Evolutionary conservation across 2,888 invertebrate genomes (phyloP).

Genomic region (Nephrotoma guestfalica): DNA sequence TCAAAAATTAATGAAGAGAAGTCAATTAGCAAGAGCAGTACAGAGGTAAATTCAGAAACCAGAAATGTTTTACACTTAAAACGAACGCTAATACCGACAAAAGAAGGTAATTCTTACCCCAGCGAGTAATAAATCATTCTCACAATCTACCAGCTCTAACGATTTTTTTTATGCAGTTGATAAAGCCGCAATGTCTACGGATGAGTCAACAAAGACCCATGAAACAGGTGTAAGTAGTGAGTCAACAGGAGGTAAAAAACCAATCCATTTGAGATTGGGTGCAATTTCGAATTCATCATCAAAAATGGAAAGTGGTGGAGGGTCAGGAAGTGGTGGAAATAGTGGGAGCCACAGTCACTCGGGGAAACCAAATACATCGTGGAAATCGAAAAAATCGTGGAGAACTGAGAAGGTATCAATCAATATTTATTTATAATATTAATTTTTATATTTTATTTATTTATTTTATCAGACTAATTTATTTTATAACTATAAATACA

Average conservation of each 20-base stretch:
- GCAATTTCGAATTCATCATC: conserved; percentile 10
- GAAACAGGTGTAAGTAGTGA: conserved; percentile 5
- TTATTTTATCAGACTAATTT: not conserved
- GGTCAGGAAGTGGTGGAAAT: not conserved
- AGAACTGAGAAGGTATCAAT: conserved; percentile 10
- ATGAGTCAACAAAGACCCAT: conserved; percentile 6
- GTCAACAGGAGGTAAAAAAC: conserved; percentile 12
- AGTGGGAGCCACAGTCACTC: not conserved
- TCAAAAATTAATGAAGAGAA: not conserved
- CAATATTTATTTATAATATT: not conserved
- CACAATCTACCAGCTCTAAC: not conserved
- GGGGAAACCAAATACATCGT: not conserved
- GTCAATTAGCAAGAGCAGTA: not conserved
- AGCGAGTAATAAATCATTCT: not conserved
- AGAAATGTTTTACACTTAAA: not conserved
- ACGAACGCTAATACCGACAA: not conserved
- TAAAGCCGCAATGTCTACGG: not conserved
- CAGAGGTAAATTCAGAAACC: not conserved
- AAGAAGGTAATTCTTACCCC: not conserved
- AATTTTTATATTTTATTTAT: not conserved
- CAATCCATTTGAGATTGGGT: conserved; percentile 15
- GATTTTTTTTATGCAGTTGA: not conserved
- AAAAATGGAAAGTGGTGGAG: not conserved
- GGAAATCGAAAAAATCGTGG: conserved; percentile 11
- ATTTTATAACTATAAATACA: not conserved